Evolutionary conservation across 2,888 invertebrate genomes (phyloP).

Genomic region (Parapristionchus giblindavisi): DNA sequence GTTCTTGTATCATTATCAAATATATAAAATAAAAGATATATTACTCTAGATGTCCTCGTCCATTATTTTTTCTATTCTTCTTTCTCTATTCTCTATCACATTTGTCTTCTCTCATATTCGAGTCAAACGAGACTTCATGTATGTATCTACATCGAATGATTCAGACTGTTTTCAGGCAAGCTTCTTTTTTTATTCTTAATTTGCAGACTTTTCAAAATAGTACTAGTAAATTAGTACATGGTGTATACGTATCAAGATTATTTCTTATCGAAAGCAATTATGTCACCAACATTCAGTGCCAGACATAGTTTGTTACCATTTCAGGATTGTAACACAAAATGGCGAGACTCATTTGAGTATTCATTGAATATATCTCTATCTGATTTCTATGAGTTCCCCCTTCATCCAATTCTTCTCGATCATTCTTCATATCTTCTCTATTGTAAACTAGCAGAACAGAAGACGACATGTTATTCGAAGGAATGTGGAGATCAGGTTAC

Average conservation of each 20-base stretch:
- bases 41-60: no score
- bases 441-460: conserved; percentile 63
- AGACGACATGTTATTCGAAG: conserved; percentile 64
- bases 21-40: no score
- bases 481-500: conserved; percentile 65
- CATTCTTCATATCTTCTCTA: conserved; percentile 60
- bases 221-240: conserved; percentile 9
- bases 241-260: background rate
- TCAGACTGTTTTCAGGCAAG: conserved; percentile 66
- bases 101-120: conserved; percentile 37
- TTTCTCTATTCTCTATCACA: background rate
- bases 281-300: background rate
- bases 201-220: conserved; percentile 30
- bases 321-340: conserved; percentile 65
- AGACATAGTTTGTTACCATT: background rate
- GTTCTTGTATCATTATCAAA: no score
- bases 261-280: background rate
- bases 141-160: conserved; percentile 60
- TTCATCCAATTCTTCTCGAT: conserved; percentile 65
- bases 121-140: conserved; percentile 66
- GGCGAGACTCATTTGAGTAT: conserved; percentile 60
- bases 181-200: background rate
- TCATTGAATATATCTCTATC: conserved; percentile 56
- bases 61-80: no score
- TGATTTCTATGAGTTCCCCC: conserved; percentile 68